These are phyloP conservation scores for Xiphophorus maculatus DNA, from an alignment of 2,113 vertebrate species.

Conservation along the genomic window DNA sequence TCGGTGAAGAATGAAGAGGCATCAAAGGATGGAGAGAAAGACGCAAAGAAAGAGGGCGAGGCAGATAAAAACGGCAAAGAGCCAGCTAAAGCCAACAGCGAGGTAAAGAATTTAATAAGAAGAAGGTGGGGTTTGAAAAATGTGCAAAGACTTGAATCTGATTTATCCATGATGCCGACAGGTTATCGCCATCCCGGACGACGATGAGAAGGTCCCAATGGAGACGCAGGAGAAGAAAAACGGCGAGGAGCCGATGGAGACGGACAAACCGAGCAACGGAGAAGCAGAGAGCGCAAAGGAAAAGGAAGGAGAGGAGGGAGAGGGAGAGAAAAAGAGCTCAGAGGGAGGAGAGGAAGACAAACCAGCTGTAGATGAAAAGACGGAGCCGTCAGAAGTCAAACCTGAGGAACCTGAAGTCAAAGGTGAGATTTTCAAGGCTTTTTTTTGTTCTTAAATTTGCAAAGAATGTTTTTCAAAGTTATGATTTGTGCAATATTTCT, in stretches of 20 bases:
- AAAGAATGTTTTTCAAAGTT: background rate
- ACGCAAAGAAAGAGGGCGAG: slow-evolving; percentile 76
- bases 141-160: rapidly evolving
- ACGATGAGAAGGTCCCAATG: slow-evolving; percentile 71
- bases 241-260: slow-evolving; percentile 69
- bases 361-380: slow-evolving; percentile 55
- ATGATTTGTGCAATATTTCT: too few relatives aligned
- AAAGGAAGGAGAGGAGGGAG: slow-evolving; percentile 40
- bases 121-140: background rate
- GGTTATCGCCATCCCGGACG: slow-evolving; percentile 81
- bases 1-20: slow-evolving; percentile 70
- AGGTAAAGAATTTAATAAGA: slow-evolving; percentile 56
- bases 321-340: slow-evolving; percentile 48
- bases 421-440: slow-evolving; percentile 42
- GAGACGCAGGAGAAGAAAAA: slow-evolving; percentile 79
- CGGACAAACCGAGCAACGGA: slow-evolving; percentile 84
- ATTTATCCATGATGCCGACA: slow-evolving; percentile 37
- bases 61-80: slow-evolving; percentile 76
- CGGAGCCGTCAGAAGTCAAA: slow-evolving; percentile 79
- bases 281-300: slow-evolving; percentile 73
- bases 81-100: slow-evolving; percentile 44
- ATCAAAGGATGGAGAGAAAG: slow-evolving; percentile 70
- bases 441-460: background rate
- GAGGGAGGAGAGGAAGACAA: slow-evolving; percentile 59
- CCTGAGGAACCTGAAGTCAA: slow-evolving; percentile 85